Base-by-base conservation (phyloP, 2,113 vertebrate species). In the Bucco capensis region DNA sequence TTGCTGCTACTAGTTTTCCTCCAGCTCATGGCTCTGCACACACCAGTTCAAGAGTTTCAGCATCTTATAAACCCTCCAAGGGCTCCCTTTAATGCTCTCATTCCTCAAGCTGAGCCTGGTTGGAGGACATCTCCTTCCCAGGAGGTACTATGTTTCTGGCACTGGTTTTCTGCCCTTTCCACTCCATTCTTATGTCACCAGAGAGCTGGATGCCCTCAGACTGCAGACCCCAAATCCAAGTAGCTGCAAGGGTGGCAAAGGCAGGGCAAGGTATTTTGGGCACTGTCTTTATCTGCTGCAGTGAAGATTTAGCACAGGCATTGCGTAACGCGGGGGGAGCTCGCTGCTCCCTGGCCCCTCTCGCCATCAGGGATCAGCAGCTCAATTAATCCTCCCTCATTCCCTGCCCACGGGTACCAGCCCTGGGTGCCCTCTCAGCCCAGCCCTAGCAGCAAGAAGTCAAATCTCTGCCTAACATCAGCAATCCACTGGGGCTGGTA, bases 311-410 rank as follows among this genome's bases (percentile, higher is more conserved):
- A 93, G 88, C 83, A 42, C 92, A 92, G 44, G 56, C 51, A 1
- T 74, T 95, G 92, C 17, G 0, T 94, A 94, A 96, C 4, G 2
- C 2, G 22, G 71, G 53, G 72, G 73, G 42, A 62, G 23, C 30
- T 87, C 16, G 3, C 75, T 85, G 90, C 88, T 93, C 83, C 33
- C 75, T 1, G 1, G 23, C 71, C 87, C 79, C 83, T 79, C 56
- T 85, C 1, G 7, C 83, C 19, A 2, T 80, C 92, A 94, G 86
- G 76, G 95, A 95, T 95, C 95, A 93, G 83, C 69, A 0, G 73
- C 83, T 88, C 83, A 66, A 78, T 93, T 96, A 93, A 96, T 94
- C 92, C 83, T 92, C 76, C 90, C 53, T 92, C 90, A 60, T 93
- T 93, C 83, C 72, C 90, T 91, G 79, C 83, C 88, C 19, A 1